phyloP scores from a whole-genome alignment of 2,797 vertebrate species.

The Melopsittacus undulatus region DNA sequence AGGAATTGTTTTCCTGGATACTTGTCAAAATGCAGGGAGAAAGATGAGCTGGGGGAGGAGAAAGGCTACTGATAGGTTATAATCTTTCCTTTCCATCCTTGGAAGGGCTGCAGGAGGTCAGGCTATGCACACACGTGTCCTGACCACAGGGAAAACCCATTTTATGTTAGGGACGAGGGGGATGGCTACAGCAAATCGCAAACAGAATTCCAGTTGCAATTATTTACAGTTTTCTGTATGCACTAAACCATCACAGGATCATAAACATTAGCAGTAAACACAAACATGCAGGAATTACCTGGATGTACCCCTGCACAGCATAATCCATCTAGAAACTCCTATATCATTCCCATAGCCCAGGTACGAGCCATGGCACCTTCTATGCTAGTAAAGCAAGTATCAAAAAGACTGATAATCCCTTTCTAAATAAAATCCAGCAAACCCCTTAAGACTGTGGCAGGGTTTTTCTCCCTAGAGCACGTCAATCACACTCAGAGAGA shows the following conservation, averaged over 20 bases:
- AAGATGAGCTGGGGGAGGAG: neutral
- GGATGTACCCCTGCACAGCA: neutral
- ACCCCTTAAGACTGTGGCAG: neutral
- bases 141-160: neutral
- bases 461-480: neutral
- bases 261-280: neutral
- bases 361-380: neutral
- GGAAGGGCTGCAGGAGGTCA: neutral
- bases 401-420: neutral
- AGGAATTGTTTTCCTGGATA: neutral
- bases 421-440: neutral
- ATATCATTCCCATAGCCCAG: neutral
- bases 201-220: neutral
- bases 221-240: neutral
- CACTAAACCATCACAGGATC: neutral
- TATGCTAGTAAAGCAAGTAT: neutral
- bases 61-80: neutral
- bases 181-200: neutral
- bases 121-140: neutral
- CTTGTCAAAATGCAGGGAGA: fast-evolving
- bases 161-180: neutral
- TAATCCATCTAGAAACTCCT: neutral
- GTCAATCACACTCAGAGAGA: neutral
- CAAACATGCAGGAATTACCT: neutral
- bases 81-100: neutral